phyloP scores from a whole-genome alignment of 2,113 vertebrate genomes.

The Rhinogobius similis region DNA sequence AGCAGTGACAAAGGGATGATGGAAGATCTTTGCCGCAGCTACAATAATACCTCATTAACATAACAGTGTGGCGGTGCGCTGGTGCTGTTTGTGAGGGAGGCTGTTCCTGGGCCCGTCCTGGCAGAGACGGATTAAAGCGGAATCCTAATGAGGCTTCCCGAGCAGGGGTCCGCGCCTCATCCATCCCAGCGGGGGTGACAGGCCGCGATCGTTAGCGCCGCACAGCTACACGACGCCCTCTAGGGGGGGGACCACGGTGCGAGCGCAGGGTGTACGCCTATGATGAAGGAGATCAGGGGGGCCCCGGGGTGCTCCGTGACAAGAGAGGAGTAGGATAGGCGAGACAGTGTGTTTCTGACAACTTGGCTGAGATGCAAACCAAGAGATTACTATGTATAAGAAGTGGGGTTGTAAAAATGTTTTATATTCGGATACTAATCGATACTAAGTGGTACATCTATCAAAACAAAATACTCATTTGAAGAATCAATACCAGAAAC shows the following conservation, averaged over 20 bases:
- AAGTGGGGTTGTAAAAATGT: no score
- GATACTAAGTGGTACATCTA: no score
- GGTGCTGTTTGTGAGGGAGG: constrained; percentile 23
- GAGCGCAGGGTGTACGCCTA: constrained; percentile 16
- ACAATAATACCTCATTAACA: constrained; percentile 88
- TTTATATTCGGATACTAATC: no score
- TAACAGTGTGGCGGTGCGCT: constrained; percentile 65
- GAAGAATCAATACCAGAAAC: no score
- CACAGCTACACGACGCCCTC: constrained; percentile 93
- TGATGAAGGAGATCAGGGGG: constrained; percentile 35
- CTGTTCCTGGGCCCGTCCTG: constrained; percentile 76
- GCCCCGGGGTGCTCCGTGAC: no score
- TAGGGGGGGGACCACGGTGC: constrained; percentile 74
- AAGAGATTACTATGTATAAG: no score
- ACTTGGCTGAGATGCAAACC: no score
- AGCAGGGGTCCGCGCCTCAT: constrained; percentile 84
- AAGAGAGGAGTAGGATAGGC: no score
- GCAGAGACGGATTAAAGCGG: constrained; percentile 95
- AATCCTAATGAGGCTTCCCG: constrained; percentile 92
- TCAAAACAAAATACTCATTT: no score
- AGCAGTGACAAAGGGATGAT: constrained; percentile 85
- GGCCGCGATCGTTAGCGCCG: constrained; percentile 88
- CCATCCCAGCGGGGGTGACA: constrained; percentile 86
- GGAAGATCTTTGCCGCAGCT: constrained; percentile 81
- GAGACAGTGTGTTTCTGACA: no score